A percentile compares a stretch with the other conserved stretches of the same genome.
Conservation (phyloP, 2,797 vertebrate species). For the Lateolabrax maculatus region DNA sequence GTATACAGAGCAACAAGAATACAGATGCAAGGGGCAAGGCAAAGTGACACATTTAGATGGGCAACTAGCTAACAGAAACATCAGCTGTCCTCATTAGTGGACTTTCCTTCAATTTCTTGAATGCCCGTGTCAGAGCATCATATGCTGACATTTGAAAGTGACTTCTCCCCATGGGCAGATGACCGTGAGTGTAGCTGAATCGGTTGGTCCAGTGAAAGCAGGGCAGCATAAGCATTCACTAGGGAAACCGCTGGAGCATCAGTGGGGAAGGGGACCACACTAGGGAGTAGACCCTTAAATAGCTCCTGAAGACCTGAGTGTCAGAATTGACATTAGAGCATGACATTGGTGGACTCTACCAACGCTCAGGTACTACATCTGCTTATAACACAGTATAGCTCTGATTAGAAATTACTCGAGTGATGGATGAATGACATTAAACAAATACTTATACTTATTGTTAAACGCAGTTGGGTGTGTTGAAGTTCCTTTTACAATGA, state of each 20-base stretch:
- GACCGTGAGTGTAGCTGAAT: constrained; percentile 55
- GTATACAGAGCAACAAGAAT: constrained; percentile 1
- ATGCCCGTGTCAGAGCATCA: constrained; percentile 60
- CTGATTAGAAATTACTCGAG: background rate
- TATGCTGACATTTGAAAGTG: constrained; percentile 78
- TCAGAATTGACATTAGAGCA: constrained; percentile 66
- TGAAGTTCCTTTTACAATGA: background rate
- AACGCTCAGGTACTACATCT: constrained; percentile 22
- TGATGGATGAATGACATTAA: background rate
- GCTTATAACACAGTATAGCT: constrained; percentile 6
- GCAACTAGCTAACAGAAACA: constrained; percentile 53
- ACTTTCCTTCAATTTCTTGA: constrained; percentile 57
- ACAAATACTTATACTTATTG: background rate
- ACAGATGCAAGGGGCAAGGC: background rate
- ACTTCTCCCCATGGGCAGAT: constrained; percentile 66
- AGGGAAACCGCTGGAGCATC: constrained; percentile 56
- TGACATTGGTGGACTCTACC: constrained; percentile 56
- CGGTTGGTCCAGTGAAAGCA: constrained; percentile 35
- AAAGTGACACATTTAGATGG: constrained; percentile 18
- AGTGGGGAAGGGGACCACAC: constrained; percentile 42
- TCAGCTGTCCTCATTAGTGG: constrained; percentile 64
- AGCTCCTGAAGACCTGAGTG: constrained; percentile 59
- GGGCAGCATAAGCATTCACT: constrained; percentile 35
- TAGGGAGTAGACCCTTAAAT: constrained; percentile 48
- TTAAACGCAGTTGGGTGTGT: background rate